Evolutionary conservation across 2,888 invertebrate species (phyloP).

Genomic region (Calephelis perditalis): DNA sequence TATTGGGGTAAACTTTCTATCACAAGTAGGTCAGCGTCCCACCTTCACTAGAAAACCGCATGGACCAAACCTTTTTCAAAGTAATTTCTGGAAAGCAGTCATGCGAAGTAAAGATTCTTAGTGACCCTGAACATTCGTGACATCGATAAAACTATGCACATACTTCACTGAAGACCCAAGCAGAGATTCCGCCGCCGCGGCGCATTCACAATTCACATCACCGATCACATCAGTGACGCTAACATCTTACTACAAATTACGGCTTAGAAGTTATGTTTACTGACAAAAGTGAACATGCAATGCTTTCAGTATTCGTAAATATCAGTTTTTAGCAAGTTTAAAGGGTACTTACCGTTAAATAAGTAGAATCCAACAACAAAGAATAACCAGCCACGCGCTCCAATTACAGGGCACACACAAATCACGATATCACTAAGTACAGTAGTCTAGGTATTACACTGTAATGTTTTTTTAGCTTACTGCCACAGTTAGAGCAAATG

Average conservation of each 20-base stretch:
- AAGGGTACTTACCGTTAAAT: conserved; percentile 65
- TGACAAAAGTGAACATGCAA: not conserved
- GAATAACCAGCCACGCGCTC: conserved; percentile 77
- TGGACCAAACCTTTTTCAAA: conserved; percentile 24
- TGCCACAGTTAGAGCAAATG: conserved; percentile 48
- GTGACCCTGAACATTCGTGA: not conserved
- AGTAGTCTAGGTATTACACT: conserved; percentile 54
- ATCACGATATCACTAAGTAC: conserved; percentile 70
- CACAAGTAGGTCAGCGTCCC: conserved; percentile 39
- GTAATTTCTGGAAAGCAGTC: conserved; percentile 55
- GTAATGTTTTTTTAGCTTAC: conserved; percentile 52
- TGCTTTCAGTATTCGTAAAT: not conserved
- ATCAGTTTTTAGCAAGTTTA: conserved; percentile 25
- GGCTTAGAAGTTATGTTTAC: conserved; percentile 5
- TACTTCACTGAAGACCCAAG: conserved; percentile 40
- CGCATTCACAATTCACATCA: conserved; percentile 29
- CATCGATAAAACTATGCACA: conserved; percentile 27
- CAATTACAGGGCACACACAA: conserved; percentile 74
- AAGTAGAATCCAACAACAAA: conserved; percentile 75
- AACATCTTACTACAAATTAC: conserved; percentile 44
- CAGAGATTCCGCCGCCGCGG: conserved; percentile 35
- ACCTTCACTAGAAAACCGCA: conserved; percentile 29
- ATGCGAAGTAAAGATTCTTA: not conserved
- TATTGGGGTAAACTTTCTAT: conserved; percentile 33
- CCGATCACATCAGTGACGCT: conserved; percentile 55